Evolutionary conservation across 2,888 invertebrate species (phyloP).

Genomic region (Drosophila planitibia): DNA sequence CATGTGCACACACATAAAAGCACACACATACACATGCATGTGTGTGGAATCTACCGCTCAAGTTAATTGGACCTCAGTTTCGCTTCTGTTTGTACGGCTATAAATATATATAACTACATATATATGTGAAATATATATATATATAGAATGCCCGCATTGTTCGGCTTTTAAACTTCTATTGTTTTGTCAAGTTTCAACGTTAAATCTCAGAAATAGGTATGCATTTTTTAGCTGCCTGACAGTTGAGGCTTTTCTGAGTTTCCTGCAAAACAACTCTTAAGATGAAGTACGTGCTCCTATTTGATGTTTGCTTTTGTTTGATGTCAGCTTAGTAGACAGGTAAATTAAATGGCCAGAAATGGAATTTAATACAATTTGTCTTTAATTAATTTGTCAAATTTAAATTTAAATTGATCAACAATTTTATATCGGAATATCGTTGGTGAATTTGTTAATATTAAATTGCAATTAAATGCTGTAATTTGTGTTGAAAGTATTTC

Average conservation of each 20-base stretch:
- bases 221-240: not conserved
- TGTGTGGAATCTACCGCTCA: not conserved
- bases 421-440: not conserved
- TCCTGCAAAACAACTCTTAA: not conserved
- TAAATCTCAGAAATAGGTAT: no score
- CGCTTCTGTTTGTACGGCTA: not conserved
- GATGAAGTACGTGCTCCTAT: not conserved
- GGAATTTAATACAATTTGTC: not conserved
- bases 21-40: not conserved
- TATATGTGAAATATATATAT: not conserved
- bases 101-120: not conserved
- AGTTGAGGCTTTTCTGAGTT: not conserved
- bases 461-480: conserved; percentile 54
- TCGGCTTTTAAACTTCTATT: not conserved
- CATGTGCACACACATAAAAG: not conserved
- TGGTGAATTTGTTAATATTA: not conserved
- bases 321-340: not conserved
- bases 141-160: not conserved
- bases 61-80: not conserved
- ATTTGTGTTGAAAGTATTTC: conserved; percentile 66
- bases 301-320: not conserved
- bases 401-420: not conserved
- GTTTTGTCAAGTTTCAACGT: no score
- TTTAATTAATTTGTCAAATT: not conserved
- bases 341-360: not conserved